These are phyloP conservation scores for Paracyclopina nana DNA, from an alignment of 1,140 invertebrate species.

Conservation along the genomic window DNA sequence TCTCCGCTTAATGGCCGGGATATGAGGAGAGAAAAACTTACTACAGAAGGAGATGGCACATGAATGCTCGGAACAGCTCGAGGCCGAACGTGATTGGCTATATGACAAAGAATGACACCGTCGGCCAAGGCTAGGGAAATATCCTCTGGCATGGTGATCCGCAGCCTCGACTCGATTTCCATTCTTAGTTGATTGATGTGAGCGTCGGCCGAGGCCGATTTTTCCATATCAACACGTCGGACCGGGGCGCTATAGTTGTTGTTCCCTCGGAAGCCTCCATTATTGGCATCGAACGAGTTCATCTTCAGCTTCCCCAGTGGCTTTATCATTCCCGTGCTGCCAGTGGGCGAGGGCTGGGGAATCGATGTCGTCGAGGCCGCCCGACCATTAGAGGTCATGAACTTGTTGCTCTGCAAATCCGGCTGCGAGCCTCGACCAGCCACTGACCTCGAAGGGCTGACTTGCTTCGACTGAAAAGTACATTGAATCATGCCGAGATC, in stretches of 20 bases:
- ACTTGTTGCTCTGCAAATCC: neutral
- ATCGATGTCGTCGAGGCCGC: neutral
- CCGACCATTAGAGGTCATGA: neutral
- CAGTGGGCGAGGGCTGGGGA: neutral
- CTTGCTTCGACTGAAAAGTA: slow-evolving; percentile 6
- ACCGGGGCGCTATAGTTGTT: neutral
- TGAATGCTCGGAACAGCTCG: slow-evolving; percentile 76
- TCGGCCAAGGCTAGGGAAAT: slow-evolving; percentile 63
- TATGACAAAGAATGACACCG: slow-evolving; percentile 77
- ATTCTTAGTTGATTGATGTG: slow-evolving; percentile 14
- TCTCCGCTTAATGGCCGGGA: neutral
- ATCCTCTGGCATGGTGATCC: slow-evolving; percentile 69
- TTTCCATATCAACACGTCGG: slow-evolving; percentile 3
- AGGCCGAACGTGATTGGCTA: slow-evolving; percentile 74
- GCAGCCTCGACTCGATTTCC: slow-evolving; percentile 57
- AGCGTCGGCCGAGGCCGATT: slow-evolving; percentile 7
- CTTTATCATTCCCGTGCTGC: neutral
- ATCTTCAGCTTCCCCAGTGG: no score
- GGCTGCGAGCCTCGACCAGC: neutral
- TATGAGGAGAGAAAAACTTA: slow-evolving; percentile 37
- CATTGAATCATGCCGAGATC: no score
- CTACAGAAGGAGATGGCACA: slow-evolving; percentile 79
- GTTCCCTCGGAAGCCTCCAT: neutral
- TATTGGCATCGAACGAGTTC: slow-evolving; percentile 4
- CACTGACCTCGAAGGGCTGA: neutral